Evolutionary conservation across 2,797 vertebrate species (phyloP).

Genomic region (Argentina silus): DNA sequence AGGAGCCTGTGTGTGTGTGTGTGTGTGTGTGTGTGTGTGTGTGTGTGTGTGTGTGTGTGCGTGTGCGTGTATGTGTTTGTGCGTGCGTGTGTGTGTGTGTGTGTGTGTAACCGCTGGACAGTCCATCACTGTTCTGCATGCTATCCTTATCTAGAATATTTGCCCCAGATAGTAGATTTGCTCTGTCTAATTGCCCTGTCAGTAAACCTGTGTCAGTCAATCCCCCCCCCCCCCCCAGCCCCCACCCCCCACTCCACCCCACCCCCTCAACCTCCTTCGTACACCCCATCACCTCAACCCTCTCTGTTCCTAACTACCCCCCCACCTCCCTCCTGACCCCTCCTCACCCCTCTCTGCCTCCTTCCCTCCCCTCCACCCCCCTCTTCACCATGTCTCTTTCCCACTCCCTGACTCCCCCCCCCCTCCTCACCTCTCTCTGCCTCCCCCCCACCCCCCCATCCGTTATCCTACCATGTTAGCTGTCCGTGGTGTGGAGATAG

Average conservation of each 20-base stretch:
- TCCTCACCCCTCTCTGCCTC: neutral
- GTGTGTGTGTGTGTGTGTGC: too few species aligned
- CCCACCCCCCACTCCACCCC: neutral
- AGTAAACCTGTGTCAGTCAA: slow-evolving; percentile 50
- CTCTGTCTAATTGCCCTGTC: slow-evolving; percentile 70
- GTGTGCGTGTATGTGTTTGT: too few species aligned
- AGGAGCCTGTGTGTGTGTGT: neutral
- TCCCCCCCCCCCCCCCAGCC: neutral
- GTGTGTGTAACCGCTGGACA: neutral
- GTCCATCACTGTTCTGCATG: slow-evolving; percentile 44
- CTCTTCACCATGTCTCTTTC: neutral
- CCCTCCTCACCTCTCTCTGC: neutral
- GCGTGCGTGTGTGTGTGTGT: too few species aligned
- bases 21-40: too few species aligned
- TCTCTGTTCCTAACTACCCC: neutral
- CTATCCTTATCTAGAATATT: slow-evolving; percentile 66
- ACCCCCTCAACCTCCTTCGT: neutral
- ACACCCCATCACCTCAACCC: neutral
- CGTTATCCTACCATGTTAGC: slow-evolving; percentile 24
- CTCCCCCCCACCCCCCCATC: neutral
- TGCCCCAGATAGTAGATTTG: slow-evolving; percentile 60
- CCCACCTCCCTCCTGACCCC: neutral
- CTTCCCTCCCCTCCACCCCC: neutral
- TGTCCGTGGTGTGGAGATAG: slow-evolving; percentile 43
- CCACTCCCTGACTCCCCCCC: neutral